Conservation (phyloP, 35 echinoderm and acorn worm species). For the Heliocidaris erythrogramma region DNA sequence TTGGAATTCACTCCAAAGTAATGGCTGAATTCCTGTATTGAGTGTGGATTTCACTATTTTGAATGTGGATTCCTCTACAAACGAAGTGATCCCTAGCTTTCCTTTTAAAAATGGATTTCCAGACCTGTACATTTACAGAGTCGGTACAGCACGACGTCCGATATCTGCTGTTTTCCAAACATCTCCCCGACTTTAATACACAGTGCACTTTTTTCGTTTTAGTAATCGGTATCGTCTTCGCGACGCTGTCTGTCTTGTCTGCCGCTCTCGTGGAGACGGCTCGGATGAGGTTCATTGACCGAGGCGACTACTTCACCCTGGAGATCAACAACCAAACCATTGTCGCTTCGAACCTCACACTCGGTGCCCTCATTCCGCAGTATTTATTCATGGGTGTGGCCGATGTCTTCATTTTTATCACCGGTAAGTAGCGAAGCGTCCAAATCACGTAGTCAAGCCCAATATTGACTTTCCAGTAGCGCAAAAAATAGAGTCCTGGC, state of each 20-base stretch:
- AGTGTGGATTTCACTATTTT: too few relatives aligned
- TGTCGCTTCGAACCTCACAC: neutral
- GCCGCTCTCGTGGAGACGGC: slow-evolving; percentile 13
- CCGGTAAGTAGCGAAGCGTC: neutral
- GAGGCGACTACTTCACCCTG: neutral
- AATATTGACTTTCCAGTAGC: too few relatives aligned
- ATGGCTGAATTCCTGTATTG: too few relatives aligned
- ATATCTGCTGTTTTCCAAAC: neutral
- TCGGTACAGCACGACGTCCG: too few relatives aligned
- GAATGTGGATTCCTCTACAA: too few relatives aligned
- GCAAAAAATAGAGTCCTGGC: too few relatives aligned
- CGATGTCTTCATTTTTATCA: slow-evolving; percentile 24
- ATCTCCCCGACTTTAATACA: neutral
- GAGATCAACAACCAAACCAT: neutral
- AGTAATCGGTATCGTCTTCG: neutral
- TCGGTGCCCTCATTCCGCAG: neutral
- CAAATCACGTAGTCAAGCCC: too few relatives aligned
- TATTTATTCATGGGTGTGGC: slow-evolving; percentile 24
- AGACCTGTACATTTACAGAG: too few relatives aligned
- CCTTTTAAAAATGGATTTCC: too few relatives aligned
- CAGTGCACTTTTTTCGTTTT: neutral
- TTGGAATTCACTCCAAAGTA: too few relatives aligned
- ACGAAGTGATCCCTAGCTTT: too few relatives aligned
- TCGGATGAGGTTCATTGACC: neutral
- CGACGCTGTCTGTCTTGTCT: slow-evolving; percentile 25